Evolutionary conservation across 2,797 vertebrate species (phyloP).

Genomic region (Eidolon dupreanum): DNA sequence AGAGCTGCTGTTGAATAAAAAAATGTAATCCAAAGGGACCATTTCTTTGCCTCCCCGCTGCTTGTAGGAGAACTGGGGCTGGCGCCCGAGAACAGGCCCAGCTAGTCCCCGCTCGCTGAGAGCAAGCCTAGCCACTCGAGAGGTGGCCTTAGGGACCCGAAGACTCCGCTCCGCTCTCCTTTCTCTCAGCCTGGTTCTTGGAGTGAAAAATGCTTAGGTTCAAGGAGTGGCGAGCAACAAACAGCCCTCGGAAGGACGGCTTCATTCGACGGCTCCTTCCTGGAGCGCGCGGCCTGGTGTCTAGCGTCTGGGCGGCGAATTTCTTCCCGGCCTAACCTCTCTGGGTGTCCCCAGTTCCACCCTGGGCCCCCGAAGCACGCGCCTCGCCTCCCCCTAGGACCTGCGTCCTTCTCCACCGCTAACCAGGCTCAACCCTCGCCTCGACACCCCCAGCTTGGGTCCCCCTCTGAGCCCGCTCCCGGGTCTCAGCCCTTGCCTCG

Average conservation of each 20-base stretch:
- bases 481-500: background rate
- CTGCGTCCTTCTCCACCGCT: background rate
- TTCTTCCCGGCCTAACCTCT: background rate
- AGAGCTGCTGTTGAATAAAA: slow-evolving; percentile 66
- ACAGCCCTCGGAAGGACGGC: background rate
- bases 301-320: background rate
- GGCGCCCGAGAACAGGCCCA: background rate
- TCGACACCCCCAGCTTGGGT: background rate
- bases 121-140: background rate
- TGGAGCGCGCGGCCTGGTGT: background rate
- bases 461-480: background rate
- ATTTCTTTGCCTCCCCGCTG: slow-evolving; percentile 18
- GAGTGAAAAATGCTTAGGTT: background rate
- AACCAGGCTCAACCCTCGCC: background rate
- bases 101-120: background rate
- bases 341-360: background rate
- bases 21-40: slow-evolving; percentile 80
- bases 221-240: background rate
- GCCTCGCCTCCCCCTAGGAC: background rate
- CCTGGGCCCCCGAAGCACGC: background rate
- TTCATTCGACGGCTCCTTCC: background rate
- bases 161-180: background rate
- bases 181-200: background rate
- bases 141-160: background rate
- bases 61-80: background rate